Conservation (phyloP, 2,113 vertebrate genomes). For the Peromyscus californicus region DNA sequence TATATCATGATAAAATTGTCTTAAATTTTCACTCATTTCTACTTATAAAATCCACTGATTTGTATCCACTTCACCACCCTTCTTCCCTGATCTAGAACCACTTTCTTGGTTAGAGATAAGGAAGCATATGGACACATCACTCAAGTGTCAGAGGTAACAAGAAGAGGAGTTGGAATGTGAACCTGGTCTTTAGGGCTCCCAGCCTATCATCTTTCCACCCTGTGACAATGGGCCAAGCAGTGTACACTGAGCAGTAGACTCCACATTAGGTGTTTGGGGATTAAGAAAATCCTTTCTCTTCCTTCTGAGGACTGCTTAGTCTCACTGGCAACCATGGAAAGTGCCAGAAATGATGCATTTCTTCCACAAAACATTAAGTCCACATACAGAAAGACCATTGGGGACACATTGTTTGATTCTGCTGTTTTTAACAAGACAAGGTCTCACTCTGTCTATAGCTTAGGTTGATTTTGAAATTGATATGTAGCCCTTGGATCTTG, state of each 20-base stretch:
- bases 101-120: background rate
- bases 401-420: background rate
- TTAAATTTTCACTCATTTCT: conserved; percentile 22
- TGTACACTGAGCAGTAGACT: background rate
- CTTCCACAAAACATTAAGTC: background rate
- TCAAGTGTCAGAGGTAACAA: background rate
- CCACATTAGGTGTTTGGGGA: background rate
- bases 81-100: background rate
- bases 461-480: background rate
- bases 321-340: background rate
- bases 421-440: background rate
- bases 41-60: background rate
- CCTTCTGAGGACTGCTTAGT: background rate
- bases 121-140: background rate
- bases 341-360: background rate
- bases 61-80: background rate
- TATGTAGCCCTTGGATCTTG: background rate
- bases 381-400: background rate
- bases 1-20: background rate
- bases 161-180: background rate
- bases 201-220: background rate
- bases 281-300: background rate
- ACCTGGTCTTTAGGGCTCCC: background rate
- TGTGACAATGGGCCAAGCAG: background rate
- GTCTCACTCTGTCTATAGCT: background rate